phyloP scores from a whole-genome alignment of 2,888 invertebrate species.

The Meiosimyza platycephala region DNA sequence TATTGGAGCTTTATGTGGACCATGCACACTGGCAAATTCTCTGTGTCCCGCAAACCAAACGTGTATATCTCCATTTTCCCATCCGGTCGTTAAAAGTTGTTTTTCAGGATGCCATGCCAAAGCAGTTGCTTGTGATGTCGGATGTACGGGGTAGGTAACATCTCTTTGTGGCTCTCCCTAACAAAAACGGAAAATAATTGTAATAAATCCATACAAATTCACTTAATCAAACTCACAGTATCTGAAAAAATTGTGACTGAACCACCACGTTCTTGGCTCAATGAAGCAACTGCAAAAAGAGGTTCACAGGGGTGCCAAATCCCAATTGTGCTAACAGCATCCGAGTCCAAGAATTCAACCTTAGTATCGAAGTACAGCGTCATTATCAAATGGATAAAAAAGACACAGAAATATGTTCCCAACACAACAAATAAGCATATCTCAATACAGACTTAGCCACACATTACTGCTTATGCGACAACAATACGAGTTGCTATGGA shows the following conservation, averaged over 20 bases:
- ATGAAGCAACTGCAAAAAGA: slow-evolving; percentile 86
- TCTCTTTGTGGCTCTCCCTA: slow-evolving; percentile 82
- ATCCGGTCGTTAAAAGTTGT: slow-evolving; percentile 84
- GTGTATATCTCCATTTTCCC: slow-evolving; percentile 92
- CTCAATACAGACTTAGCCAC: no score
- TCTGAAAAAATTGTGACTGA: slow-evolving; percentile 90
- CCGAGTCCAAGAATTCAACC: slow-evolving; percentile 79
- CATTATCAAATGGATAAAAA: slow-evolving; percentile 68
- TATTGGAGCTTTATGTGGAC: slow-evolving; percentile 76
- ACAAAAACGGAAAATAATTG: neutral
- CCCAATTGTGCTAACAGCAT: slow-evolving; percentile 83
- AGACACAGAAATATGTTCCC: no score
- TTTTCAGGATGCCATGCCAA: slow-evolving; percentile 91
- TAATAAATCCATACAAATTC: neutral
- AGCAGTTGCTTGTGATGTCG: slow-evolving; percentile 83
- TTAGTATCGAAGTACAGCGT: slow-evolving; percentile 86
- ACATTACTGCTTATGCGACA: no score
- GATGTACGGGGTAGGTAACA: slow-evolving; percentile 79
- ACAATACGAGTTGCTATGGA: no score
- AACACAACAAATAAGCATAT: no score
- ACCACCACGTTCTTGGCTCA: slow-evolving; percentile 89
- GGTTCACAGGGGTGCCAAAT: slow-evolving; percentile 87
- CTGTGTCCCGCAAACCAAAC: slow-evolving; percentile 82
- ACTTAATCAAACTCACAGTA: slow-evolving; percentile 71
- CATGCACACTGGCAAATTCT: slow-evolving; percentile 75